Percentiles rank a stretch among this genome's conserved stretches.
These are phyloP conservation scores for Monopis laevigella DNA, from an alignment of 2,888 invertebrate species.

Conservation along the genomic window DNA sequence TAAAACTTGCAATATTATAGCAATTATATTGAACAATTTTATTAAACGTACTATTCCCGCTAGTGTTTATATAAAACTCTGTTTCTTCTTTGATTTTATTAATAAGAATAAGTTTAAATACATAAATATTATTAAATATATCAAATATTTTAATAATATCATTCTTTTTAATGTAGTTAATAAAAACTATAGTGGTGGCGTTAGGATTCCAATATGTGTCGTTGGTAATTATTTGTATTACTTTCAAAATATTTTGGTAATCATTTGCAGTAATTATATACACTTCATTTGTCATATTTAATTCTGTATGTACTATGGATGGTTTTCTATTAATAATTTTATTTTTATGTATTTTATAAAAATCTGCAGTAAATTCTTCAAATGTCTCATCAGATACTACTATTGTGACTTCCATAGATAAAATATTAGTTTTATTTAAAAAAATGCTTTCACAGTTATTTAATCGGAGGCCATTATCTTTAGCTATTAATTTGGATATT, in stretches of 20 bases:
- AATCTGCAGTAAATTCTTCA: neutral
- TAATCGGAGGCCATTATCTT: too few species aligned
- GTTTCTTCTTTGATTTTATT: neutral
- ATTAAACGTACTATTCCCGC: too few species aligned
- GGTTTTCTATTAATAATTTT: conserved; percentile 6
- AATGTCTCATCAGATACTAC: too few species aligned
- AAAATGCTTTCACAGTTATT: too few species aligned
- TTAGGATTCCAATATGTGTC: conserved; percentile 12
- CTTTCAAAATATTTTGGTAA: neutral
- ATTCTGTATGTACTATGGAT: neutral
- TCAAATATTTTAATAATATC: neutral
- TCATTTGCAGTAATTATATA: conserved; percentile 1
- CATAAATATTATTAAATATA: neutral
- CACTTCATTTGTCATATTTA: conserved; percentile 1
- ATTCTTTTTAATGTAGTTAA: neutral
- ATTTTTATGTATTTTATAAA: conserved; percentile 4
- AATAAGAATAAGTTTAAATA: neutral
- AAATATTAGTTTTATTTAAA: too few species aligned
- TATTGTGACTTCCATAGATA: too few species aligned
- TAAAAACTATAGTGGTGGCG: neutral
- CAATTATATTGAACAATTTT: neutral
- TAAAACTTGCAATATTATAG: neutral
- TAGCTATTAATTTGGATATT: too few species aligned
- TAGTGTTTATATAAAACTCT: too few species aligned
- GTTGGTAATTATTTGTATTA: neutral